These are phyloP conservation scores for Octopus sinensis DNA, from an alignment of 1,140 invertebrate genomes.

Conservation along the genomic window DNA sequence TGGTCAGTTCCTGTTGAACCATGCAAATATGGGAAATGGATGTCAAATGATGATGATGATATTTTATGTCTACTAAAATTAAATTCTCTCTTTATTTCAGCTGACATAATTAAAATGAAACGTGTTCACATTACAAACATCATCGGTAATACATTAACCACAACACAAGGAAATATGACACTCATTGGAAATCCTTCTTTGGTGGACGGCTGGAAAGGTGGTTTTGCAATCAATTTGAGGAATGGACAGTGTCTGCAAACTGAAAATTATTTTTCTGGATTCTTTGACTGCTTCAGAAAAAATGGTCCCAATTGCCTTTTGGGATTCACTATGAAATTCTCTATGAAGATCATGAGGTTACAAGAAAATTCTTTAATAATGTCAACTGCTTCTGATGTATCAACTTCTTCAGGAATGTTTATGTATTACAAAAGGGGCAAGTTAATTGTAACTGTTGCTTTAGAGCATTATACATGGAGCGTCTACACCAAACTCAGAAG, in stretches of 20 bases:
- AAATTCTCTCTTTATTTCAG: conserved; percentile 27
- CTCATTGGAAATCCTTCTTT: conserved; percentile 27
- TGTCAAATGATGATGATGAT: too few relatives aligned
- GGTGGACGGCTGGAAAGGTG: conserved; percentile 30
- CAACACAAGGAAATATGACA: conserved; percentile 27
- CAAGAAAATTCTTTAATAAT: conserved; percentile 37
- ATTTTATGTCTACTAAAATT: not conserved
- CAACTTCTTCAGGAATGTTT: conserved; percentile 27
- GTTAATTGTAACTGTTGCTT: conserved; percentile 30
- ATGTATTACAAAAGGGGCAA: conserved; percentile 36
- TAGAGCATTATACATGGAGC: conserved; percentile 29
- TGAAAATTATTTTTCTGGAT: conserved; percentile 11
- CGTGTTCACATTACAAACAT: conserved; percentile 30
- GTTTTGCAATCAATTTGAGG: conserved; percentile 32
- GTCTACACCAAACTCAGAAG: conserved; percentile 19
- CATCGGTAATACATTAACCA: conserved; percentile 28
- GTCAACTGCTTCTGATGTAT: conserved; percentile 34
- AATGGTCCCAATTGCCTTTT: conserved; percentile 19
- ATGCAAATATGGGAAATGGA: too few relatives aligned
- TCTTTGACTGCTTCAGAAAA: conserved; percentile 24
- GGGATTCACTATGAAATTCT: conserved; percentile 41
- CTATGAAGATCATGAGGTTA: conserved; percentile 30
- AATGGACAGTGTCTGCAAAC: conserved; percentile 30
- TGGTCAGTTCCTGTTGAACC: too few relatives aligned
- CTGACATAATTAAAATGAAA: conserved; percentile 21